Evolutionary conservation across 2,888 invertebrate species (phyloP).

Genomic region (Imbricaverruca yamaguchii): DNA sequence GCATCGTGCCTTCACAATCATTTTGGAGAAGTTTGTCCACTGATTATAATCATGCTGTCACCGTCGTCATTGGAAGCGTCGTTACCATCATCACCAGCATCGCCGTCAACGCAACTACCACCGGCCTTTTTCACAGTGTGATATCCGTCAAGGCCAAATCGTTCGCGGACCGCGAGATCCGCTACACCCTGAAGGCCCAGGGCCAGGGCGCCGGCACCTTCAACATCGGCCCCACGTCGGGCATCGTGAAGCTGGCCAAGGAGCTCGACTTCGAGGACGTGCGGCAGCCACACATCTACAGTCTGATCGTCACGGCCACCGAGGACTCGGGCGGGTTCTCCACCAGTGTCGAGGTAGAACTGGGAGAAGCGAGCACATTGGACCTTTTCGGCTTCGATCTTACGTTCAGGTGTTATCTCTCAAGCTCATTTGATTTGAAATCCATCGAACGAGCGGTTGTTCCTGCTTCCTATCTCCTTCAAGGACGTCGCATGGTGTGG

Average conservation of each 20-base stretch:
- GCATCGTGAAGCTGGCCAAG: constrained; percentile 90
- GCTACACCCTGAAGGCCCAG: constrained; percentile 90
- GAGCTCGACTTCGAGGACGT: constrained; percentile 95
- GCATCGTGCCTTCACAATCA: no score
- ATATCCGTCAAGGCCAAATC: constrained; percentile 96
- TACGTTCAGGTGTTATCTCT: no score
- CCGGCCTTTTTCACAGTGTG: constrained; percentile 57
- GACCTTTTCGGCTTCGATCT: no score
- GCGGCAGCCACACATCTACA: constrained; percentile 86
- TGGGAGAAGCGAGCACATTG: not conserved
- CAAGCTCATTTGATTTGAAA: no score
- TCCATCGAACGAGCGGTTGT: no score
- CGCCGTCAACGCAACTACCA: no score
- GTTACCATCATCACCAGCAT: no score
- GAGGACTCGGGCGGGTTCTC: constrained; percentile 97
- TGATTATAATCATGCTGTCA: no score
- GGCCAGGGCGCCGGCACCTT: constrained; percentile 94
- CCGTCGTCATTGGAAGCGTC: no score
- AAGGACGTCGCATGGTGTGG: no score
- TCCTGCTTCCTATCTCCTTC: no score
- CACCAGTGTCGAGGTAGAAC: constrained; percentile 76
- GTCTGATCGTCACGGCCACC: constrained; percentile 82
- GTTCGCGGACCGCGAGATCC: constrained; percentile 91
- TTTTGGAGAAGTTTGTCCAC: no score
- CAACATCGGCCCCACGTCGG: constrained; percentile 87